phyloP scores from a whole-genome alignment of 2,888 invertebrate species.

The Drosophila paucipuncta region DNA sequence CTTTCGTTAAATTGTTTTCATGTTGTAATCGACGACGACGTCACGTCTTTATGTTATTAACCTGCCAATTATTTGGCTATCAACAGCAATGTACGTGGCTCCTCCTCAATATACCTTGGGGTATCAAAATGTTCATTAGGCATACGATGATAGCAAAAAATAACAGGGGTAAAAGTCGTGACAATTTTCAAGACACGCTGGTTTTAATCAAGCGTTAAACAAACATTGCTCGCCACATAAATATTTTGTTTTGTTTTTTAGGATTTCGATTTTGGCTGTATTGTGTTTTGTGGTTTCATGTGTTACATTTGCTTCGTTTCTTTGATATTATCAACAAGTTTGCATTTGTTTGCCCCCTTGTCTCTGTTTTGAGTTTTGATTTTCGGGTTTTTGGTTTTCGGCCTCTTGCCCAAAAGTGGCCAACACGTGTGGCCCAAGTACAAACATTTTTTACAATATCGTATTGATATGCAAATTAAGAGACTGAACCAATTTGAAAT shows the following conservation, averaged over 20 bases:
- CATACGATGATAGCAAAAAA: slow-evolving; percentile 25
- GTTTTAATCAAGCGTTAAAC: slow-evolving; percentile 56
- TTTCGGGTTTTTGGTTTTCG: slow-evolving; percentile 24
- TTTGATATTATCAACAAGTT: slow-evolving; percentile 33
- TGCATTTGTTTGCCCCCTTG: slow-evolving; percentile 23
- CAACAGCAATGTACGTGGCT: slow-evolving; percentile 52
- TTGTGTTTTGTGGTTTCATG: slow-evolving; percentile 33
- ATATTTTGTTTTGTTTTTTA: slow-evolving; percentile 12
- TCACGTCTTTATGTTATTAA: slow-evolving; percentile 70
- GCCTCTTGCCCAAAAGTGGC: slow-evolving; percentile 31
- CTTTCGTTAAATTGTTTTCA: slow-evolving; percentile 36
- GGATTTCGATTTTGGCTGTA: slow-evolving; percentile 1
- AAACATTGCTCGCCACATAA: slow-evolving; percentile 62
- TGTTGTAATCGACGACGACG: slow-evolving; percentile 62
- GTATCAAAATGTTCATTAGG: slow-evolving; percentile 49
- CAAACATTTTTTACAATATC: slow-evolving; percentile 41
- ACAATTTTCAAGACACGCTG: slow-evolving; percentile 61
- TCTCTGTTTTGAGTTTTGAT: slow-evolving; percentile 14
- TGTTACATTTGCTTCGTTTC: slow-evolving; percentile 31
- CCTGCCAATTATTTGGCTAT: slow-evolving; percentile 71
- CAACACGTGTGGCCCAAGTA: slow-evolving; percentile 63
- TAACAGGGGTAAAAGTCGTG: slow-evolving; percentile 49
- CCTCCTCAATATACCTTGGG: slow-evolving; percentile 49
- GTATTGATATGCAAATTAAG: slow-evolving; percentile 72
- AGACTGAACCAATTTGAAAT: slow-evolving; percentile 69